phyloP scores from a whole-genome alignment of 2,797 vertebrate genomes.

The Pseudochromis fuscus region DNA sequence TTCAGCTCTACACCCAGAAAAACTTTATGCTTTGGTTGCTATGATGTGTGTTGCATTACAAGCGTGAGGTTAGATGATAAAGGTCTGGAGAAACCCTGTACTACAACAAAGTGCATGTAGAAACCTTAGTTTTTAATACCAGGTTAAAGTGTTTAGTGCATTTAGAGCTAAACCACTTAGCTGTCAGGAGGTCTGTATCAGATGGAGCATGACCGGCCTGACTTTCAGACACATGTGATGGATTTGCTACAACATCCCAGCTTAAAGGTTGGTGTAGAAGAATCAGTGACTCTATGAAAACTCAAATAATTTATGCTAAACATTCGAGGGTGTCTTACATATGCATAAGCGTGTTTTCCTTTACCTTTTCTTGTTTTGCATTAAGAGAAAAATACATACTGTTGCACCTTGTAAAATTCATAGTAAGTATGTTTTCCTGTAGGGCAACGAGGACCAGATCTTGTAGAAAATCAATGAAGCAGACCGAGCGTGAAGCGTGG shows the following conservation, averaged over 20 bases:
- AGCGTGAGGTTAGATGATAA: background rate
- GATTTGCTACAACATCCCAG: background rate
- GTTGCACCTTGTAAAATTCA: background rate
- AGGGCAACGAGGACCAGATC: conserved; percentile 15
- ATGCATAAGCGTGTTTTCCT: background rate
- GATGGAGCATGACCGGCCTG: background rate
- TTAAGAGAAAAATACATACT: background rate
- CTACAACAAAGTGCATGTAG: background rate
- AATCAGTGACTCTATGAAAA: background rate
- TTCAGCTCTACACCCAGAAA: no score
- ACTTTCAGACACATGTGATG: background rate
- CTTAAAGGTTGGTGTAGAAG: background rate
- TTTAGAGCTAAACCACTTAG: conserved; percentile 9
- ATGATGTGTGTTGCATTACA: no score
- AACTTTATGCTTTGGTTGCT: no score
- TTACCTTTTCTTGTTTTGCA: background rate
- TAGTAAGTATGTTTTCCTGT: background rate
- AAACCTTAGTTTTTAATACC: background rate
- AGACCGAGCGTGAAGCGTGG: conserved; percentile 70
- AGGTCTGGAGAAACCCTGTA: background rate
- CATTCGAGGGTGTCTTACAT: background rate
- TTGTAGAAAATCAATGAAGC: conserved; percentile 45
- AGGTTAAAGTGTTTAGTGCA: conserved; percentile 13
- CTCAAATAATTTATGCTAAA: background rate
- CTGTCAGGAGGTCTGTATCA: conserved; percentile 25